Conservation (phyloP, 2,113 vertebrate genomes). For the Pelvicachromis taeniatus region DNA sequence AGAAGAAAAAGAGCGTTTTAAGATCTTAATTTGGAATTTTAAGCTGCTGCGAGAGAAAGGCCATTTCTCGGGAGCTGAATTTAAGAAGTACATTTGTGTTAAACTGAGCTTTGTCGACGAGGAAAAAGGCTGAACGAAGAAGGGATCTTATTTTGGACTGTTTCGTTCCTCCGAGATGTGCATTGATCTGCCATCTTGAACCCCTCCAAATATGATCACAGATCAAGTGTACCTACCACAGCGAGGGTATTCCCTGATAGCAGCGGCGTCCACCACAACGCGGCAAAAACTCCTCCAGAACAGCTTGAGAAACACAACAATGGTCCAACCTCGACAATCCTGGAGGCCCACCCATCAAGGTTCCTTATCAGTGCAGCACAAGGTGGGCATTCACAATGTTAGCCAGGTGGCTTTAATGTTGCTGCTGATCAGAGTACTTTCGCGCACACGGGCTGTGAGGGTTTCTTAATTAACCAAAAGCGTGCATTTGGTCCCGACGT, state of each 20-base stretch:
- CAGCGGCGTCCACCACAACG: not conserved
- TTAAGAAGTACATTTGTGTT: not conserved
- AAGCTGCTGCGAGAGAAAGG: not conserved
- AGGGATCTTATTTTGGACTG: not conserved
- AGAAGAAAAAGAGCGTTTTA: not conserved
- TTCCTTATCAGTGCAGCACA: not conserved
- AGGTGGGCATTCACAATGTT: not conserved
- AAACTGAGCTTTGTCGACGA: not conserved
- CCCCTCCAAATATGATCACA: not conserved
- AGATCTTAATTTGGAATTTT: not conserved
- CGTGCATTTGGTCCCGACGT: constrained; percentile 1
- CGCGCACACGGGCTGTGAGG: not conserved
- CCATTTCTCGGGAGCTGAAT: not conserved
- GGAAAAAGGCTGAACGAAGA: not conserved
- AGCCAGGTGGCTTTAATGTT: not conserved
- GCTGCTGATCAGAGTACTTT: not conserved
- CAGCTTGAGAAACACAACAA: not conserved
- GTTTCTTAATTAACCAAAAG: constrained; percentile 34
- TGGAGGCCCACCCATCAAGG: not conserved
- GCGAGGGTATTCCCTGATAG: not conserved
- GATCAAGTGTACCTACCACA: not conserved
- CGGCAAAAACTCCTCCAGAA: not conserved
- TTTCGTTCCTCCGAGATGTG: not conserved
- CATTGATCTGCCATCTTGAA: not conserved
- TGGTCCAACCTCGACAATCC: not conserved